These are phyloP conservation scores for Lepidostoma basale DNA, from an alignment of 1,140 invertebrate genomes.

Conservation along the genomic window DNA sequence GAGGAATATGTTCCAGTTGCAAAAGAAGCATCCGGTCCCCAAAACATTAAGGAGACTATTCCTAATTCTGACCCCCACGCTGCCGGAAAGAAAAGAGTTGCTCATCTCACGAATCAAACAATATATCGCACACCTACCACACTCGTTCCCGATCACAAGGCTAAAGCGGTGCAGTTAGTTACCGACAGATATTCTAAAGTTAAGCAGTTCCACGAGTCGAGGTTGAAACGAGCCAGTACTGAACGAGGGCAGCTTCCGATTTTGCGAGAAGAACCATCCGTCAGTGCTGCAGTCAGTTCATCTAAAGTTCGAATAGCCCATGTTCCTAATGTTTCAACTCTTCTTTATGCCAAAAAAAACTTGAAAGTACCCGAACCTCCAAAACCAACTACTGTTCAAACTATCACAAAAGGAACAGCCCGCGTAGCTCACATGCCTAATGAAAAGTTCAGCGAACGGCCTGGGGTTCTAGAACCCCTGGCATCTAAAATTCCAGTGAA, in stretches of 20 bases:
- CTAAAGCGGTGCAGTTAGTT: constrained; percentile 56
- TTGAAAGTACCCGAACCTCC: constrained; percentile 48
- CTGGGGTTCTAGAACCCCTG: constrained; percentile 69
- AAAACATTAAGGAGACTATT: constrained; percentile 44
- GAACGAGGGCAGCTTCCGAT: not conserved
- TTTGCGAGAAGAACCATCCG: not conserved
- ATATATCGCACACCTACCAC: constrained; percentile 20
- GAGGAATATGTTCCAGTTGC: constrained; percentile 57
- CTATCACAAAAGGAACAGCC: constrained; percentile 66
- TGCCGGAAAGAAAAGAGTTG: constrained; percentile 56
- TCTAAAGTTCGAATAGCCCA: constrained; percentile 60
- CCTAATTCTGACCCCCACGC: constrained; percentile 50
- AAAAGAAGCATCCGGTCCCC: constrained; percentile 47
- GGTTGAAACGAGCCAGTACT: not conserved
- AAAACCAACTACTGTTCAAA: constrained; percentile 68
- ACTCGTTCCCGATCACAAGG: constrained; percentile 53
- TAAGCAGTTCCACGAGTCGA: constrained; percentile 53
- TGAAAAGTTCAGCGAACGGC: constrained; percentile 59
- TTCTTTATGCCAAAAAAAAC: constrained; percentile 56
- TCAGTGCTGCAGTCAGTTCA: not conserved
- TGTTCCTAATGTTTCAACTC: constrained; percentile 59
- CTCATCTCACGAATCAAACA: constrained; percentile 39
- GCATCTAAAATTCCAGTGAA: constrained; percentile 83
- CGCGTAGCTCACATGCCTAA: constrained; percentile 71
- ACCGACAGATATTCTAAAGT: constrained; percentile 57